Evolutionary conservation across 2,888 invertebrate genomes (phyloP), one percentile per base, ranked within the genome.

Genomic region (Rhagium mordax): DNA sequence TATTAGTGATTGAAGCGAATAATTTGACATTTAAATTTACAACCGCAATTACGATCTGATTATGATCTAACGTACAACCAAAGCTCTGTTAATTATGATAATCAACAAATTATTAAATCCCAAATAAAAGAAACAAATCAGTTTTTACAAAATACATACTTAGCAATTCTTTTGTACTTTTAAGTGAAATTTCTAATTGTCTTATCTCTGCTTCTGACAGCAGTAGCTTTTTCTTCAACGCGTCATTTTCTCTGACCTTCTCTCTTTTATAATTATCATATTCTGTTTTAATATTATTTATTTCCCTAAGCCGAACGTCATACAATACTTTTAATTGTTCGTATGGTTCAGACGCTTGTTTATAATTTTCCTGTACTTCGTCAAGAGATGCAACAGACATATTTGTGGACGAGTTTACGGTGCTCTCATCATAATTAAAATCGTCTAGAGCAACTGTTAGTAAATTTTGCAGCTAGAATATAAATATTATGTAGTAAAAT

Each of bases 371-470:
- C 29, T 81, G 79, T 33, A 79, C 57, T 61, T 78, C 81, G 66
- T 81, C 81, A 24, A 75, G 61, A 61, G 84, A 84, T 10, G 78
- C 78, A 55, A 78, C 33, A 20, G 84, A 84, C 33, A 79, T 65
- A 75, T 84, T 83, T 60, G 82, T 77, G 13, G 84, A 85, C 13
- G 85, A 85, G 76, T 85, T 83, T 21, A 84, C 79, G 5, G 85
- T 84, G 74, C 84, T 85, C 77, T 93, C 92, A 72, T 93, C 93
- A 72, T 92, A 92, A 71, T 89, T 88, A 51, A 94, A 89, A 83
- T 94, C 93, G 79, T 92, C 92, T 83, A 94, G 92, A n/a, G 91
- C 93, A 84, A 91, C 91, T 74, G 89, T 90, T 68, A 94, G 85
- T 74, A 93, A 88, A 82, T 92, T 89, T 78, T 92, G 89, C 41